Evolutionary conservation across 2,113 vertebrate species (phyloP).

Genomic region (Danio rerio): GRCz12tu NC_133191.1:32954001-32954500

Average conservation of each 20-base stretch:
- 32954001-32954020: too few relatives aligned
- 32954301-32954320: slow-evolving; percentile 28
- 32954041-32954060: too few relatives aligned
- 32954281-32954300: not conserved
- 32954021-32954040: too few relatives aligned
- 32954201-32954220: slow-evolving; percentile 1
- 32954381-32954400: slow-evolving; percentile 37
- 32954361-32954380: slow-evolving; percentile 45
- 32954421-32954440: slow-evolving; percentile 38
- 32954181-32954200: slow-evolving; percentile 4
- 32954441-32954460: slow-evolving; percentile 42
- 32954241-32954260: slow-evolving; percentile 4
- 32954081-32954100: too few relatives aligned
- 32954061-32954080: too few relatives aligned
- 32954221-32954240: slow-evolving; percentile 4
- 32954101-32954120: too few relatives aligned
- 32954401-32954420: slow-evolving; percentile 13
- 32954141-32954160: not conserved
- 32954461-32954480: slow-evolving; percentile 36
- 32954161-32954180: slow-evolving; percentile 11
- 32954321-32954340: slow-evolving; percentile 44
- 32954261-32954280: slow-evolving; percentile 1
- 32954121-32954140: too few relatives aligned
- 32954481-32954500: slow-evolving; percentile 48
- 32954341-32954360: slow-evolving; percentile 50